These are phyloP conservation scores for Phyllotreta cruciferae DNA, from an alignment of 2,888 invertebrate species.

Conservation along the genomic window DNA sequence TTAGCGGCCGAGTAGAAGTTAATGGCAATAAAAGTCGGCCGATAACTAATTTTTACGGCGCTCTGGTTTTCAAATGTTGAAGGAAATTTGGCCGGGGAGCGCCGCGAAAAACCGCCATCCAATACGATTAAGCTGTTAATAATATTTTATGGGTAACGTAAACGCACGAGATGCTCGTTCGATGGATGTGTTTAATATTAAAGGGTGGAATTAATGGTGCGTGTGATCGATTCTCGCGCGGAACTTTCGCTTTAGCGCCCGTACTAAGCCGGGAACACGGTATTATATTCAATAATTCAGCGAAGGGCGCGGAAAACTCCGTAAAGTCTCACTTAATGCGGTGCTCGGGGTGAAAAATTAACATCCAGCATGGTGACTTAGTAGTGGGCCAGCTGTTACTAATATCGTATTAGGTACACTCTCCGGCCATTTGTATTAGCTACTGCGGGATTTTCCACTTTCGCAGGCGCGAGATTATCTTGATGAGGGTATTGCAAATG, in stretches of 20 bases:
- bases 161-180: no score
- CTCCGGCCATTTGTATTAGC: conserved; percentile 22
- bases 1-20: conserved; percentile 22
- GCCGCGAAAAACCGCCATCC: no score
- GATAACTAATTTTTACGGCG: conserved; percentile 29
- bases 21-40: conserved; percentile 25
- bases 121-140: no score
- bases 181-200: no score
- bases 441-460: conserved; percentile 9
- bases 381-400: conserved; percentile 32
- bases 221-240: not conserved
- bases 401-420: conserved; percentile 30
- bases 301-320: conserved; percentile 31
- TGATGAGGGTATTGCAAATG: conserved; percentile 25
- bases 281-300: conserved; percentile 36
- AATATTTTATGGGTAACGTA: no score
- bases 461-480: conserved; percentile 19
- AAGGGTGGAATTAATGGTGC: no score
- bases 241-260: conserved; percentile 1
- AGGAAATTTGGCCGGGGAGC: no score
- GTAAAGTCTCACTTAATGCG: conserved; percentile 34
- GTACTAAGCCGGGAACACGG: conserved; percentile 13
- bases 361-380: conserved; percentile 29
- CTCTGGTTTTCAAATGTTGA: conserved; percentile 4
- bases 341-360: conserved; percentile 34